A percentile compares a stretch with the other conserved stretches of the same genome.
Conservation (phyloP, 2,888 invertebrate genomes). For the Hartigia nigra region DNA sequence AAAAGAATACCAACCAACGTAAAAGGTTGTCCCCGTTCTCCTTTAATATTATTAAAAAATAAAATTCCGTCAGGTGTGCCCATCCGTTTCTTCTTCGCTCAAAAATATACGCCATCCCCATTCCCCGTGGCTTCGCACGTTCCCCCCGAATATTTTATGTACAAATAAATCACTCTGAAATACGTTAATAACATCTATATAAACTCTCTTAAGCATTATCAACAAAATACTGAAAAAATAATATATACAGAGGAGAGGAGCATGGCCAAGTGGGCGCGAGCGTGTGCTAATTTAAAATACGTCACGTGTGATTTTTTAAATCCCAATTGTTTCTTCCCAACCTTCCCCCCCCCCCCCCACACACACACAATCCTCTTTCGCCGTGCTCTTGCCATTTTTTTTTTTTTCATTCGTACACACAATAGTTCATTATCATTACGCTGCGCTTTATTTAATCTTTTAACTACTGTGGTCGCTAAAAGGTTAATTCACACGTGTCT, state of each 20-base stretch:
- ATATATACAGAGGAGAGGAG: constrained; percentile 37
- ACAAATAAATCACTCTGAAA: constrained; percentile 46
- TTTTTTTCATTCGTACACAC: neutral
- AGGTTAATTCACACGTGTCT: neutral
- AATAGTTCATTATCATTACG: neutral
- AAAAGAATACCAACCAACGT: neutral
- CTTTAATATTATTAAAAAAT: constrained; percentile 11
- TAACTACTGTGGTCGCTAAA: neutral
- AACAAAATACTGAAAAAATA: constrained; percentile 46
- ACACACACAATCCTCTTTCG: neutral
- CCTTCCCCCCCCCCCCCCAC: too few relatives aligned
- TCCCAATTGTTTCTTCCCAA: neutral
- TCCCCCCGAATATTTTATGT: constrained; percentile 34
- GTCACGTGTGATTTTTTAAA: neutral
- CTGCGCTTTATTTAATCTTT: neutral
- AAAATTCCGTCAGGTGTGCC: constrained; percentile 6
- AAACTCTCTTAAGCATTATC: constrained; percentile 47
- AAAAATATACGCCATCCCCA: constrained; percentile 15
- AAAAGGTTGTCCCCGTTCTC: neutral
- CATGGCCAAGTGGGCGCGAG: neutral
- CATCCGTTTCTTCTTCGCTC: constrained; percentile 7
- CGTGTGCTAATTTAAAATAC: neutral
- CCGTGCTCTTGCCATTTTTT: neutral
- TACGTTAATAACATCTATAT: constrained; percentile 46
- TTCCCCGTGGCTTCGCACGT: neutral